Percentiles rank a stretch among this genome's conserved stretches.
Evolutionary conservation across 2,113 vertebrate genomes (phyloP).

Genomic region (Noturus placidus): DNA sequence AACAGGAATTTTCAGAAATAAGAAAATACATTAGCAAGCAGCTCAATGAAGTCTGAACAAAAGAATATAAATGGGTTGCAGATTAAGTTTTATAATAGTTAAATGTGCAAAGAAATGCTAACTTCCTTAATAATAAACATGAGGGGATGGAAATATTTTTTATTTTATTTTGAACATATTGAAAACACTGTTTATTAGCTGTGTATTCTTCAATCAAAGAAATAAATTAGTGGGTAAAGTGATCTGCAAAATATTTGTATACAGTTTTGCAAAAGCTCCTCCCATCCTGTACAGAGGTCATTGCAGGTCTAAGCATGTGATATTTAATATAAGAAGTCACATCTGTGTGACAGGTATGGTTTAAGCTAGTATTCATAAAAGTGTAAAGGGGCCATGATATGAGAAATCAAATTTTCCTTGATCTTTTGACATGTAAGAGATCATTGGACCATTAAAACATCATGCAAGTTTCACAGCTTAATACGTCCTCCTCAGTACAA

Average conservation of each 20-base stretch:
- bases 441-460: no score
- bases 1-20: background rate
- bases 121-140: background rate
- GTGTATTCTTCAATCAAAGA: background rate
- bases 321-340: slow-evolving; percentile 19
- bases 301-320: background rate
- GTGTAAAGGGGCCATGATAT: no score
- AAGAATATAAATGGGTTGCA: background rate
- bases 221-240: background rate
- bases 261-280: background rate
- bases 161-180: background rate
- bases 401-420: no score
- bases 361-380: background rate
- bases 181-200: background rate
- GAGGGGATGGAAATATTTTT: background rate
- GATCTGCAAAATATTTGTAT: background rate
- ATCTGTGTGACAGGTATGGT: slow-evolving; percentile 17
- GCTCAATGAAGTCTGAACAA: background rate
- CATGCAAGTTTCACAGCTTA: no score
- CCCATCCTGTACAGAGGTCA: background rate
- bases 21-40: background rate
- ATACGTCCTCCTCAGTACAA: no score
- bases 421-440: no score
- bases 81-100: background rate
- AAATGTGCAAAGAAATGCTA: background rate